Evolutionary conservation across 2,797 vertebrate species (phyloP).

Genomic region (Aphelocoma californica): DNA sequence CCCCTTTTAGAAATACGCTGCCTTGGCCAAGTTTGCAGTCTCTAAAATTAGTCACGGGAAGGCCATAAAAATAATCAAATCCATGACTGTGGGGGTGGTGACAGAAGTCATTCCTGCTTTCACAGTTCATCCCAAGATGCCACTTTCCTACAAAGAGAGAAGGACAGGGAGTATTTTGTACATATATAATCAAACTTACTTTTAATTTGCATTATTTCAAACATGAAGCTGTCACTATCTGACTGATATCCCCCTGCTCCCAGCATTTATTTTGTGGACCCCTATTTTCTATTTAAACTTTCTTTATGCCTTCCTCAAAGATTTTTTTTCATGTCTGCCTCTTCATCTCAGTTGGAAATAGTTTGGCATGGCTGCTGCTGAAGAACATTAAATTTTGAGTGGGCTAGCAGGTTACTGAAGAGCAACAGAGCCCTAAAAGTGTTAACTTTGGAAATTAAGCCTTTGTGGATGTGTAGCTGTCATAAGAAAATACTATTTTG

Average conservation of each 20-base stretch:
- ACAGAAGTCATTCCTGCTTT: slow-evolving; percentile 82
- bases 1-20: slow-evolving; percentile 71
- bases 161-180: background rate
- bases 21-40: slow-evolving; percentile 85
- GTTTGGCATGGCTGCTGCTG: background rate
- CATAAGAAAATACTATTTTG: background rate
- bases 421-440: background rate
- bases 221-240: background rate
- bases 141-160: slow-evolving; percentile 83
- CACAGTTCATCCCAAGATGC: slow-evolving; percentile 89
- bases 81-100: slow-evolving; percentile 89
- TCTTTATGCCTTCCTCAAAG: background rate
- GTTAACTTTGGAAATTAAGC: background rate
- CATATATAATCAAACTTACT: background rate
- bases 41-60: slow-evolving; percentile 83
- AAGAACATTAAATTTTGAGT: background rate
- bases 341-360: background rate
- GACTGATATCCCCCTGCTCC: background rate
- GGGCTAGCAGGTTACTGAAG: background rate
- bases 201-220: background rate
- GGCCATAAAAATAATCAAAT: slow-evolving; percentile 87
- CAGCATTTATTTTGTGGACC: background rate
- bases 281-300: background rate
- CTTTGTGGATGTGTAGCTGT: background rate
- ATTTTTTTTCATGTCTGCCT: background rate